phyloP scores from a whole-genome alignment of 1,140 invertebrate species.

The Melitaea cinxia region DNA sequence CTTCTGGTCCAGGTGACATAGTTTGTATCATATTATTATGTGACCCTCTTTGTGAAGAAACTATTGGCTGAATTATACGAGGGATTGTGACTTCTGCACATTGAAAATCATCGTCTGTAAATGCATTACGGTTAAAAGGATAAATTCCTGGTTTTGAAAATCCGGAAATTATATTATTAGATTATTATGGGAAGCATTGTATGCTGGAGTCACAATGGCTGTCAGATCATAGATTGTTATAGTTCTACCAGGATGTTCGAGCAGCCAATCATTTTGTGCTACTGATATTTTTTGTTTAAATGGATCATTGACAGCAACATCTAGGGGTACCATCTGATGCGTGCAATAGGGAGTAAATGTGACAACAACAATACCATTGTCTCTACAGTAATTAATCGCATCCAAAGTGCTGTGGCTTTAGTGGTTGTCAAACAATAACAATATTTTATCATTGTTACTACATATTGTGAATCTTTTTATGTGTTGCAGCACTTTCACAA shows the following conservation, averaged over 20 bases:
- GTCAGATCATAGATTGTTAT: constrained; percentile 38
- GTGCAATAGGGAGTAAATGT: constrained; percentile 66
- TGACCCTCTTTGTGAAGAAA: too few relatives aligned
- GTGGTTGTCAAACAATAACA: constrained; percentile 66
- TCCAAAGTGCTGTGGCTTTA: constrained; percentile 54
- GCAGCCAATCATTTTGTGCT: constrained; percentile 52
- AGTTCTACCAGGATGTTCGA: constrained; percentile 43
- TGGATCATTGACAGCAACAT: constrained; percentile 63
- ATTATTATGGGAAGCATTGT: constrained; percentile 26
- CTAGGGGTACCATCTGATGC: constrained; percentile 73
- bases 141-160: constrained; percentile 33
- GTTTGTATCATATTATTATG: too few relatives aligned
- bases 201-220: constrained; percentile 37
- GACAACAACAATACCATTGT: constrained; percentile 60
- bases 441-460: constrained; percentile 35
- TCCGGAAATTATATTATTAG: constrained; percentile 17
- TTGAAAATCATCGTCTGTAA: neutral
- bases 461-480: constrained; percentile 32
- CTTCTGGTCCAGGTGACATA: too few relatives aligned
- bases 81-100: too few relatives aligned
- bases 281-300: constrained; percentile 45
- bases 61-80: too few relatives aligned
- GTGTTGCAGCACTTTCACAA: constrained; percentile 61
- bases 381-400: constrained; percentile 49
- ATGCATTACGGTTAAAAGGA: constrained; percentile 16